phyloP scores from a whole-genome alignment of 2,113 vertebrate species.

The Polyodon spathula region DNA sequence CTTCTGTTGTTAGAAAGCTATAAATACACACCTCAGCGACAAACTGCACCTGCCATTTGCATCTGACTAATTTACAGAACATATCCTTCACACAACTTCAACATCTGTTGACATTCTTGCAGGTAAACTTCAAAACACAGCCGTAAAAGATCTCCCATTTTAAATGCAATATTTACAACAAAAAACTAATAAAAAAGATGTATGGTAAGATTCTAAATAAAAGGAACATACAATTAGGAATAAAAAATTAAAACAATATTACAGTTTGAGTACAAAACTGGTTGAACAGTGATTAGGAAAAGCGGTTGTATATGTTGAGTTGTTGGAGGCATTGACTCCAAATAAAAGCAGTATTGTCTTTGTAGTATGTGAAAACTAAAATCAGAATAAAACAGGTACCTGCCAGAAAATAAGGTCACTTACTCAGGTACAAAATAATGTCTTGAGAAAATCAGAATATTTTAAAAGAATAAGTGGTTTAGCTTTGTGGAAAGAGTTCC shows the following conservation, averaged over 20 bases:
- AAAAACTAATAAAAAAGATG: not conserved
- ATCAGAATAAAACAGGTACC: not conserved
- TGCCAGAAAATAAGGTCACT: not conserved
- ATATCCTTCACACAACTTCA: too few relatives aligned
- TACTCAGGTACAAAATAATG: not conserved
- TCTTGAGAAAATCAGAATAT: not conserved
- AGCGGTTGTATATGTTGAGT: not conserved
- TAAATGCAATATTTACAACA: too few relatives aligned
- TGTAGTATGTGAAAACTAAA: constrained; percentile 1
- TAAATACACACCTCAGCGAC: too few relatives aligned
- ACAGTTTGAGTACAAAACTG: not conserved
- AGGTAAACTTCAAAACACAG: too few relatives aligned
- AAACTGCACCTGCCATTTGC: too few relatives aligned
- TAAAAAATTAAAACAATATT: too few relatives aligned
- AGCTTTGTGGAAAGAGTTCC: not conserved
- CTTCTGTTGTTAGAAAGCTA: too few relatives aligned
- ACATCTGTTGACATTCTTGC: too few relatives aligned
- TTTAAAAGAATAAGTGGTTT: not conserved
- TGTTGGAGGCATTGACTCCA: not conserved
- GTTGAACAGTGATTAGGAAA: not conserved
- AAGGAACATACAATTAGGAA: too few relatives aligned
- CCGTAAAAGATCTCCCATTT: too few relatives aligned
- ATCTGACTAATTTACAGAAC: too few relatives aligned
- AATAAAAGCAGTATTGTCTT: too few relatives aligned
- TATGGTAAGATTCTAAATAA: not conserved